Conservation (phyloP, 1,140 invertebrate genomes). For the Nephila pilipes region DNA sequence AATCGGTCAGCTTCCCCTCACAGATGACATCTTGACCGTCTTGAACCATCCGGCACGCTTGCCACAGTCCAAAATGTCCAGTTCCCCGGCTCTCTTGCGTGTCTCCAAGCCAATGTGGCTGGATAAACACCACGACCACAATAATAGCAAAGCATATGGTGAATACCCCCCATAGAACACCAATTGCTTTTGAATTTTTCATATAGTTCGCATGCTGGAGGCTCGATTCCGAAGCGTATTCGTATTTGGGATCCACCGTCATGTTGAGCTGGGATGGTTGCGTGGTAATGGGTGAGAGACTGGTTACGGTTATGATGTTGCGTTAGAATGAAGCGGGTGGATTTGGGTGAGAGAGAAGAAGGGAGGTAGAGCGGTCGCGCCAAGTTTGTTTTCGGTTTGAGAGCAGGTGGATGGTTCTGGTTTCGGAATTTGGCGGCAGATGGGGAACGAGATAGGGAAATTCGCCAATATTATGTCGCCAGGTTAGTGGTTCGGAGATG, state of each 20-base stretch:
- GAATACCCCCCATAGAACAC: conserved; percentile 97
- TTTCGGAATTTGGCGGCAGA: not conserved
- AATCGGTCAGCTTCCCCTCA: conserved; percentile 90
- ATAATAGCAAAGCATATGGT: conserved; percentile 98
- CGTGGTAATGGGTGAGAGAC: not conserved
- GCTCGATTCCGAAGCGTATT: conserved; percentile 75
- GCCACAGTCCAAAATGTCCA: conserved; percentile 96
- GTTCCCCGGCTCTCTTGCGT: conserved; percentile 89
- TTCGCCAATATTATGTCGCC: not conserved
- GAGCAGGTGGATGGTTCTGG: conserved; percentile 25
- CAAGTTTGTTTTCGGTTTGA: conserved; percentile 25
- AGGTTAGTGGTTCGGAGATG: not conserved
- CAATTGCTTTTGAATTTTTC: conserved; percentile 96
- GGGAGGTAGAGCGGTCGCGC: not conserved
- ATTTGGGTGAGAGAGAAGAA: not conserved
- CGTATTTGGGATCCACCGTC: conserved; percentile 77
- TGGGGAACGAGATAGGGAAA: not conserved
- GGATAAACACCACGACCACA: conserved; percentile 95
- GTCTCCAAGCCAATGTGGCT: conserved; percentile 95
- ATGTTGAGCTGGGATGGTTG: not conserved
- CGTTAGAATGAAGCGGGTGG: not conserved
- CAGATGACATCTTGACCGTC: conserved; percentile 85
- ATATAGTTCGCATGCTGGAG: conserved; percentile 94
- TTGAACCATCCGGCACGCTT: conserved; percentile 86
- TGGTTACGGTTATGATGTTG: not conserved